Conservation (phyloP, 2,797 vertebrate species). For the Platyrinchus mystaceus region DNA sequence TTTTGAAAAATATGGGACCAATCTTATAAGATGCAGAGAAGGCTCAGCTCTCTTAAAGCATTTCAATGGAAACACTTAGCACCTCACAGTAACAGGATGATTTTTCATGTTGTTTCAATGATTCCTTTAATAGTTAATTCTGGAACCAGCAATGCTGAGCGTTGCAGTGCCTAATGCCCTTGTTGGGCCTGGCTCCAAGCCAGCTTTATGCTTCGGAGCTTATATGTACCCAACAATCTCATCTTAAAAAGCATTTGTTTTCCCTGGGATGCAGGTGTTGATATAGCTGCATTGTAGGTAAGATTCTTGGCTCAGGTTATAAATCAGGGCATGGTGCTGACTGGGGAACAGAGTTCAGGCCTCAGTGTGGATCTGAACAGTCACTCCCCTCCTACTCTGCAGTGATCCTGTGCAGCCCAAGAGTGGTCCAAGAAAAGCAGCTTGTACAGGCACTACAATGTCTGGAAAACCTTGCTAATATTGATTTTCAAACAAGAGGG, state of each 20-base stretch:
- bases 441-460: neutral
- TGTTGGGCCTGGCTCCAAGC: constrained; percentile 12
- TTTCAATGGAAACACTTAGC: constrained; percentile 41
- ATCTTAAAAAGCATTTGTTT: constrained; percentile 38
- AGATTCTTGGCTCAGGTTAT: constrained; percentile 10
- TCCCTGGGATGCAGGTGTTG: constrained; percentile 44
- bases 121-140: constrained; percentile 35
- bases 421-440: constrained; percentile 44
- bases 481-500: constrained; percentile 6
- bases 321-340: constrained; percentile 43
- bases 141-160: neutral
- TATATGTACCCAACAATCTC: constrained; percentile 6
- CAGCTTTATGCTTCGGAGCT: constrained; percentile 27
- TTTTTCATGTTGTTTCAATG: constrained; percentile 57
- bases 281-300: constrained; percentile 42
- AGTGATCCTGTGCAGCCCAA: neutral
- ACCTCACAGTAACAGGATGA: constrained; percentile 34
- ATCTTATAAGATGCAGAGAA: constrained; percentile 7
- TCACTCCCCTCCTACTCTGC: neutral
- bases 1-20: constrained; percentile 46
- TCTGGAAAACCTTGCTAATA: constrained; percentile 42
- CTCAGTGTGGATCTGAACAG: neutral
- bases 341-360: constrained; percentile 2
- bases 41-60: constrained; percentile 6
- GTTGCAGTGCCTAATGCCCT: neutral